Percentiles rank a stretch among this genome's conserved stretches.
Evolutionary conservation across 2,888 invertebrate species (phyloP).

Genomic region (Ormyrus labotus): DNA sequence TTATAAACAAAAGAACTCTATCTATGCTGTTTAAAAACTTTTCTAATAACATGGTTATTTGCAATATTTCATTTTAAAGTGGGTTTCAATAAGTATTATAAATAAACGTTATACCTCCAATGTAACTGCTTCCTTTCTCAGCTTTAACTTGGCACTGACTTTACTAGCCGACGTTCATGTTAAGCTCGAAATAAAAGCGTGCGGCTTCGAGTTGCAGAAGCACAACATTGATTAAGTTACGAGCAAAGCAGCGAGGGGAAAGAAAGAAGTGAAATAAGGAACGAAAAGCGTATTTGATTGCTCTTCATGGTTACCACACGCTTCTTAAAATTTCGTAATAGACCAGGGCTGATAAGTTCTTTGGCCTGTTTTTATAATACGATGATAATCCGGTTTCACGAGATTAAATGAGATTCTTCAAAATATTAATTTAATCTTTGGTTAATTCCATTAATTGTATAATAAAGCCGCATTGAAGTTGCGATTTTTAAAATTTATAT

Average conservation of each 20-base stretch:
- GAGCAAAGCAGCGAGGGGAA: conserved; percentile 11
- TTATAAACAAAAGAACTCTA: too few relatives aligned
- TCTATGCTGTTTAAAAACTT: too few relatives aligned
- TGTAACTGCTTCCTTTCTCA: too few relatives aligned
- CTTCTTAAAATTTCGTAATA: conserved; percentile 34
- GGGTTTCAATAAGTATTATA: too few relatives aligned
- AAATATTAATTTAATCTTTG: background rate
- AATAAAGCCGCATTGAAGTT: too few relatives aligned
- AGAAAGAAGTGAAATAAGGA: conserved; percentile 22
- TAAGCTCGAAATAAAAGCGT: background rate
- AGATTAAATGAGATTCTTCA: conserved; percentile 1
- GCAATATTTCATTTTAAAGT: too few relatives aligned
- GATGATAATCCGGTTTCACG: conserved; percentile 1
- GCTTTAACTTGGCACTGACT: too few relatives aligned
- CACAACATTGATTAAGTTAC: conserved; percentile 32
- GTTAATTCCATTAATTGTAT: too few relatives aligned
- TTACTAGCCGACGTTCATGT: too few relatives aligned
- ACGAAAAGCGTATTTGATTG: background rate
- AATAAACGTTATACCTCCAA: too few relatives aligned
- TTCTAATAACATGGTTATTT: too few relatives aligned
- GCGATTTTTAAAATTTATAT: too few relatives aligned
- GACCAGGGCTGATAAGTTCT: conserved; percentile 39
- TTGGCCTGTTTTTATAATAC: background rate
- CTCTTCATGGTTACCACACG: conserved; percentile 31
- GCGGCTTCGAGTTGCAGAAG: background rate